Percentiles rank a stretch among this genome's conserved stretches.
Evolutionary conservation across 2,113 vertebrate species (phyloP).

Genomic region (Tychaedon coryphoeus): DNA sequence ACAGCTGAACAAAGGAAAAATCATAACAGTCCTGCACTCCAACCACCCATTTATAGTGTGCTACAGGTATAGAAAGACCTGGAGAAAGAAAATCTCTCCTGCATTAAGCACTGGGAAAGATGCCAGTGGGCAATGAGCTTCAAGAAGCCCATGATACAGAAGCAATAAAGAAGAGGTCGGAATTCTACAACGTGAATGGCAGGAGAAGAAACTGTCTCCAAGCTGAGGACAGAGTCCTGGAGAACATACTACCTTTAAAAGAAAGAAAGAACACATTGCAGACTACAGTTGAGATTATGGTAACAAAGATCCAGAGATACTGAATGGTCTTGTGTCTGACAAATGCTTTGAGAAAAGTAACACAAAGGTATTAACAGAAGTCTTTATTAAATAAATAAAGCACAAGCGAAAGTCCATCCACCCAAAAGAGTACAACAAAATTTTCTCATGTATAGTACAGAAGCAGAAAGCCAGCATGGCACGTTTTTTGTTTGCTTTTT

Average conservation of each 20-base stretch:
- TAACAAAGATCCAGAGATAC: not conserved
- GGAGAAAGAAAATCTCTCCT: not conserved
- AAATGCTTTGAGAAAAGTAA: not conserved
- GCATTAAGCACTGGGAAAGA: accelerated
- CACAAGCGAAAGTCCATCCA: not conserved
- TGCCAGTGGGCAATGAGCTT: not conserved
- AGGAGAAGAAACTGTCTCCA: not conserved
- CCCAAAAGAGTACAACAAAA: not conserved
- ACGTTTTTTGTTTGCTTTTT: not conserved
- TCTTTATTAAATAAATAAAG: slow-evolving; percentile 24
- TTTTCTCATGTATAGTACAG: not conserved
- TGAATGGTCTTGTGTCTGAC: not conserved
- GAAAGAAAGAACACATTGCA: not conserved
- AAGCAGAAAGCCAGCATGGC: not conserved
- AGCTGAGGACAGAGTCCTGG: not conserved
- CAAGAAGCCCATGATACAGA: accelerated
- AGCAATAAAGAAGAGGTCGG: not conserved
- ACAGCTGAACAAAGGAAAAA: accelerated
- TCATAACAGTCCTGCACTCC: accelerated
- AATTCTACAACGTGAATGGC: accelerated
- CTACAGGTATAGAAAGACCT: accelerated
- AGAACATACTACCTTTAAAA: not conserved
- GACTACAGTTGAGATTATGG: accelerated
- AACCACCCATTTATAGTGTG: accelerated
- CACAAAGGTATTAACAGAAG: not conserved